Percentiles rank a stretch among this genome's conserved stretches.
Conservation (phyloP, 2,113 vertebrate species). For the Gymnocephalus cernua region DNA sequence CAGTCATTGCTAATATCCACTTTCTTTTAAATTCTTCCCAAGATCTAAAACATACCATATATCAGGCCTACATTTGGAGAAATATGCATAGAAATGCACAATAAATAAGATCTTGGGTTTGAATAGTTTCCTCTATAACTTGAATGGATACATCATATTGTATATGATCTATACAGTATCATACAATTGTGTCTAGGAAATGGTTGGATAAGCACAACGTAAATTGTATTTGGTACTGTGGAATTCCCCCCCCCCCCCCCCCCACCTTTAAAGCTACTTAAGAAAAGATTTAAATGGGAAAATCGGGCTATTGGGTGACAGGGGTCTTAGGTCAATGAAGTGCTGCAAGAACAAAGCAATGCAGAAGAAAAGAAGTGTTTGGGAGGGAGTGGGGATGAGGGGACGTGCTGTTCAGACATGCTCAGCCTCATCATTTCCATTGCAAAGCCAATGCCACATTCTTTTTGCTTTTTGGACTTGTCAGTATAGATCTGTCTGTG, state of each 20-base stretch:
- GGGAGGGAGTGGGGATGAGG: not conserved
- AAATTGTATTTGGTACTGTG: not conserved
- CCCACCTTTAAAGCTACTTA: conserved; percentile 7
- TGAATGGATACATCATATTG: not conserved
- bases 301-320: conserved; percentile 16
- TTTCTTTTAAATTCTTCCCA: not conserved
- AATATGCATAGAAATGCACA: not conserved
- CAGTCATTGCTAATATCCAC: not conserved
- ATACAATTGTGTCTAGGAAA: not conserved
- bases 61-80: not conserved
- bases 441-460: conserved; percentile 41
- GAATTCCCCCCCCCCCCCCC: not conserved
- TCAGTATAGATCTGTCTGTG: conserved; percentile 10
- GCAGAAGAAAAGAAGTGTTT: conserved; percentile 7
- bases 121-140: not conserved
- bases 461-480: conserved; percentile 11
- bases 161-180: not conserved
- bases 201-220: not conserved
- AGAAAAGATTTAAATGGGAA: conserved; percentile 31
- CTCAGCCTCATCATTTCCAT: conserved; percentile 31
- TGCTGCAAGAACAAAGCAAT: conserved; percentile 33
- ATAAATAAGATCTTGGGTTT: not conserved
- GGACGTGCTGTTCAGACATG: conserved; percentile 57
- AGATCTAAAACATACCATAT: not conserved
- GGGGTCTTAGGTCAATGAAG: conserved; percentile 49